phyloP scores from a whole-genome alignment of 23 tunicate species.

The Trididemnum nubilum region DNA sequence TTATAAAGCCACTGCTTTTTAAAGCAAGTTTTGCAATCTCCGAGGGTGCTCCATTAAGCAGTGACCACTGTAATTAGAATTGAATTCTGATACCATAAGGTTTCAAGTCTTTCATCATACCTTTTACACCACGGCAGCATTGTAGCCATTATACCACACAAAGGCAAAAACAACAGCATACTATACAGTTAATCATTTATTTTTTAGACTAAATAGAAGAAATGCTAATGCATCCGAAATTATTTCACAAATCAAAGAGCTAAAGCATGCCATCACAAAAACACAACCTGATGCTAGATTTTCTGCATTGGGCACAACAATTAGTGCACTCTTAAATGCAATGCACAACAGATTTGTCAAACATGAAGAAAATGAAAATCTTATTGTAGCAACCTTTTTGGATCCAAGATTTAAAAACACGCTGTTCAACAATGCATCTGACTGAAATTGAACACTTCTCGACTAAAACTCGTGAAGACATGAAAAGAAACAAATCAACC shows the following conservation, averaged over 20 bases:
- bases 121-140: too few species aligned
- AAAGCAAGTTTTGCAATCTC: too few species aligned
- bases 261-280: neutral
- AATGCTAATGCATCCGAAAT: neutral
- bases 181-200: too few species aligned
- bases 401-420: conserved; percentile 13
- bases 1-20: too few species aligned
- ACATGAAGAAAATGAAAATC: neutral
- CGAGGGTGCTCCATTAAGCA: too few species aligned
- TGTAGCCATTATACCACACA: too few species aligned
- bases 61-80: too few species aligned
- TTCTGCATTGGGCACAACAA: neutral
- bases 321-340: neutral
- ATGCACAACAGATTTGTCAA: neutral
- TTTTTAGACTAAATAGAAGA: neutral
- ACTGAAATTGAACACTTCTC: neutral
- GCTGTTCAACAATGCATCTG: neutral
- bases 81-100: too few species aligned
- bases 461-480: neutral
- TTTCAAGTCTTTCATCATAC: too few species aligned
- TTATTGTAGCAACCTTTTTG: neutral
- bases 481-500: neutral
- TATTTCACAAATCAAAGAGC: neutral
- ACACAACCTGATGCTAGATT: neutral
- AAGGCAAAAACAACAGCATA: too few species aligned